These are phyloP conservation scores for Copidosoma floridanum DNA, from an alignment of 1,140 invertebrate species.

Conservation along the genomic window DNA sequence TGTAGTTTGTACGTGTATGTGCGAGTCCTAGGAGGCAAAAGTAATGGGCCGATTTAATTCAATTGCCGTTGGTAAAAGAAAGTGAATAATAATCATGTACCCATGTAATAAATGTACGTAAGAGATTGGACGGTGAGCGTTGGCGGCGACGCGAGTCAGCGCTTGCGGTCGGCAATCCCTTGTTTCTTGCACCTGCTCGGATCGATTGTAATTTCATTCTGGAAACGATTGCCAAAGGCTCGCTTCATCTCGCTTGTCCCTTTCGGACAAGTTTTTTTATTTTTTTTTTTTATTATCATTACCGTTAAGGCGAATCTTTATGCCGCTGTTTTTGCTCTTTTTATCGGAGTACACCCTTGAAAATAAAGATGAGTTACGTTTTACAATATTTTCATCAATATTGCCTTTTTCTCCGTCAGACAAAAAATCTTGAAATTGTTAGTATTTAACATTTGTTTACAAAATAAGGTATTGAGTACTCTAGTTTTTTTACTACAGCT, in stretches of 20 bases:
- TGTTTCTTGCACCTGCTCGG: conserved; percentile 28
- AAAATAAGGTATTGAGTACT: no score
- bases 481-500: no score
- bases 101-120: background rate
- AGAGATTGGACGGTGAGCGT: background rate
- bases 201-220: conserved; percentile 38
- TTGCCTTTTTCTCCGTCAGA: no score
- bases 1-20: no score
- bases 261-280: conserved; percentile 25
- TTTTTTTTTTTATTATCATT: no score
- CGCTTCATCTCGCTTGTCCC: conserved; percentile 29
- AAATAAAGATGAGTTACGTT: no score
- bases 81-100: background rate
- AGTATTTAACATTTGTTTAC: no score
- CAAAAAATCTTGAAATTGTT: no score
- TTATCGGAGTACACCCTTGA: no score
- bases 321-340: background rate
- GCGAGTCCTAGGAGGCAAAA: no score
- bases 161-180: conserved; percentile 2
- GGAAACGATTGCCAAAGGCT: conserved; percentile 25
- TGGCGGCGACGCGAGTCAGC: conserved; percentile 27
- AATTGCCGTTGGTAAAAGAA: conserved; percentile 6
- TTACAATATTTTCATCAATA: no score
- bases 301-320: background rate
- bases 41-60: conserved; percentile 10